Conservation (phyloP, 2,888 invertebrate genomes). For the Polyploca ridens region DNA sequence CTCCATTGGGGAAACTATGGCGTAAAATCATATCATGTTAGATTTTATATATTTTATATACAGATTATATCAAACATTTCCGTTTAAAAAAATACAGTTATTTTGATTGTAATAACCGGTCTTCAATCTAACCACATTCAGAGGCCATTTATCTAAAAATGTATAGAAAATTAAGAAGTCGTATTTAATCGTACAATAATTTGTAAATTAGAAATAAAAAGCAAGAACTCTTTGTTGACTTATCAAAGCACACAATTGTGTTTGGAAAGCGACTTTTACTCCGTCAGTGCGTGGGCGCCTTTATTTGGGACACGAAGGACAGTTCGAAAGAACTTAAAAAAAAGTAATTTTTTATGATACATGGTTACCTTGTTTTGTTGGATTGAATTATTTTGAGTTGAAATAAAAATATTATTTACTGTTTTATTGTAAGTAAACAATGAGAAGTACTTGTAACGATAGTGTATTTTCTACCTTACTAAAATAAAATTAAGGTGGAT, state of each 20-base stretch:
- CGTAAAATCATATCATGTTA: no score
- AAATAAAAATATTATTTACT: conserved; percentile 14
- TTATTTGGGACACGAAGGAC: conserved; percentile 63
- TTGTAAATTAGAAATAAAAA: conserved; percentile 15
- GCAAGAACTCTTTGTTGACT: conserved; percentile 57
- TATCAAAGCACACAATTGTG: conserved; percentile 61
- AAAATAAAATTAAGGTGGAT: no score
- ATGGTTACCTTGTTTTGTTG: conserved; percentile 50
- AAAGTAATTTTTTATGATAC: conserved; percentile 63
- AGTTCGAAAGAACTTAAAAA: conserved; percentile 44
- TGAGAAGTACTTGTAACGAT: neutral
- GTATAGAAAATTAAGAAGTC: conserved; percentile 4
- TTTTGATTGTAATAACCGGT: no score
- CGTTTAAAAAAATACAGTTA: no score
- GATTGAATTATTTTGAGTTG: conserved; percentile 19
- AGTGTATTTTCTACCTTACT: no score
- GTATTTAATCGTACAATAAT: conserved; percentile 13
- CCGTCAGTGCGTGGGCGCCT: conserved; percentile 67
- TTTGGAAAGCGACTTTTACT: conserved; percentile 77
- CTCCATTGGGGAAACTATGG: no score
- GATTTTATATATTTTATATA: no score
- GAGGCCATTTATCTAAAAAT: neutral
- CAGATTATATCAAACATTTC: no score
- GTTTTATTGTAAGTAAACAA: neutral
- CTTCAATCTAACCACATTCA: neutral